Conservation (phyloP, 2,888 invertebrate species). For the Hyposoter didymator region DNA sequence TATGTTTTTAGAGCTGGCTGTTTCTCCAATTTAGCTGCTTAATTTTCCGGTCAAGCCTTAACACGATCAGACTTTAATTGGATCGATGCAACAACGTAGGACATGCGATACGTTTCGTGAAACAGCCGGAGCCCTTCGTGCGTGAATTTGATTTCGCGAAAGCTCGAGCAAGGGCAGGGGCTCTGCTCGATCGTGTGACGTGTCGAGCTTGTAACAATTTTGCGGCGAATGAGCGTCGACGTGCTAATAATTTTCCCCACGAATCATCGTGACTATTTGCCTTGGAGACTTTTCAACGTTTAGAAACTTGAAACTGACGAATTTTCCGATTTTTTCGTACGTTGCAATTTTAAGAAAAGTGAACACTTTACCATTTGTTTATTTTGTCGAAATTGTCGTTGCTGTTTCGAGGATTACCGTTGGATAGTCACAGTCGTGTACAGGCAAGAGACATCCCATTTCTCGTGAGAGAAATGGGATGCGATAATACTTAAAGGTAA, state of each 20-base stretch:
- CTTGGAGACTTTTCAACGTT: background rate
- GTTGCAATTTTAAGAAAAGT: no score
- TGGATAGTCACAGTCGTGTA: background rate
- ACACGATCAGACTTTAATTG: conserved; percentile 34
- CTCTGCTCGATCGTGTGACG: background rate
- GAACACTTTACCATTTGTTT: background rate
- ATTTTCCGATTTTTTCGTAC: no score
- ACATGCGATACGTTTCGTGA: conserved; percentile 13
- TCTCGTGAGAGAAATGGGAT: conserved; percentile 17
- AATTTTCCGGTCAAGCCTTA: conserved; percentile 23
- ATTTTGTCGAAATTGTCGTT: background rate
- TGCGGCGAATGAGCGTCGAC: background rate
- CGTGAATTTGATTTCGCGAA: conserved; percentile 15
- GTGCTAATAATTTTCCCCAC: background rate
- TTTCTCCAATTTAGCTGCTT: conserved; percentile 7
- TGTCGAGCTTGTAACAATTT: background rate
- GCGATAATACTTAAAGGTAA: conserved; percentile 36
- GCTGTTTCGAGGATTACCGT: conserved; percentile 4
- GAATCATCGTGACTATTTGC: background rate
- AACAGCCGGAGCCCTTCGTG: conserved; percentile 3
- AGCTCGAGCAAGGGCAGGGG: conserved; percentile 3
- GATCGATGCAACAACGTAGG: conserved; percentile 11
- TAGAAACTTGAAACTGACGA: background rate
- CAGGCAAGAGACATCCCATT: background rate
- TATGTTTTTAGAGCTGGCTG: background rate